Evolutionary conservation across 1,140 invertebrate genomes (phyloP).

Genomic region (Heliconius nattereri): DNA sequence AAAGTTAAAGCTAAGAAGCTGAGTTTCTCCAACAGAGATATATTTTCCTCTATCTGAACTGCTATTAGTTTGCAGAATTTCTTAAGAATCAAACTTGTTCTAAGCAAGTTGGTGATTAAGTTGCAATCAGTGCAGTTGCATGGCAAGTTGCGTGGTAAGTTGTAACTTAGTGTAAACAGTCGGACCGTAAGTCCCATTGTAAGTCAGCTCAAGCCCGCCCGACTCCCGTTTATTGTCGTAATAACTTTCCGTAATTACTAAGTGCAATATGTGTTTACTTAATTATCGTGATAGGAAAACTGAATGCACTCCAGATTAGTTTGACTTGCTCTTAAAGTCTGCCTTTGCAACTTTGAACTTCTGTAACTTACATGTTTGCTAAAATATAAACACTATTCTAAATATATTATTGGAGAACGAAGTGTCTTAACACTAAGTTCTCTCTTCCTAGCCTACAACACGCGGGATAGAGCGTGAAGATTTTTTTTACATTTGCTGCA

Average conservation of each 20-base stretch:
- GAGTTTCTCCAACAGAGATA: constrained; percentile 31
- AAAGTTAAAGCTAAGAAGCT: constrained; percentile 29
- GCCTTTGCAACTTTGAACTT: neutral
- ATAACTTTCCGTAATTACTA: constrained; percentile 62
- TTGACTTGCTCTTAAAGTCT: constrained; percentile 1
- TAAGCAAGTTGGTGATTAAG: constrained; percentile 62
- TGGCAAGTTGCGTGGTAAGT: constrained; percentile 32
- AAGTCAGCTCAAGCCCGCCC: constrained; percentile 52
- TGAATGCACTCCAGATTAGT: constrained; percentile 11
- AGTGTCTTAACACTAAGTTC: no score
- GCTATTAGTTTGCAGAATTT: constrained; percentile 46
- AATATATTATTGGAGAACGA: neutral
- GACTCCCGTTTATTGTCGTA: constrained; percentile 59
- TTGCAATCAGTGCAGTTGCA: constrained; percentile 59
- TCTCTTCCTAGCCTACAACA: no score
- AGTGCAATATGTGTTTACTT: constrained; percentile 41
- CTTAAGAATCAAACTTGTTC: constrained; percentile 55
- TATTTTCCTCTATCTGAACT: constrained; percentile 36
- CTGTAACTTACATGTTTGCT: neutral
- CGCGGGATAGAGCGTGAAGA: no score
- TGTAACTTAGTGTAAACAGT: constrained; percentile 55
- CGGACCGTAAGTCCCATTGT: constrained; percentile 60
- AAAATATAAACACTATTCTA: neutral
- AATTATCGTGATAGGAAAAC: constrained; percentile 37
- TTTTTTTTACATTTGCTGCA: no score